Percentiles rank a stretch among this genome's conserved stretches.
Evolutionary conservation across 2,888 invertebrate species (phyloP).

Genomic region (Hemicrepidius hirtus): DNA sequence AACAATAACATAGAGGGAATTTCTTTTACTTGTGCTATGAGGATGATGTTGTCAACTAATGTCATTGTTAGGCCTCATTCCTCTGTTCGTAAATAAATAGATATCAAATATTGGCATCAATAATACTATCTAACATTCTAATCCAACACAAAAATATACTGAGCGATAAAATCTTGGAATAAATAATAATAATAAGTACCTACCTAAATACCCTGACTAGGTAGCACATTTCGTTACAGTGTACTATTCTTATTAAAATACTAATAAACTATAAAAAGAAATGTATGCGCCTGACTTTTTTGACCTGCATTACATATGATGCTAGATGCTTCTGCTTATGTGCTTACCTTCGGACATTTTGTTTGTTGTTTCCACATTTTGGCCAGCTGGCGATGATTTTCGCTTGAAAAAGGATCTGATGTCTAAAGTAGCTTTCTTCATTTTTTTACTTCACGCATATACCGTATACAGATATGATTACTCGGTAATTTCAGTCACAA

Average conservation of each 20-base stretch:
- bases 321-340: neutral
- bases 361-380: constrained; percentile 13
- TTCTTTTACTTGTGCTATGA: constrained; percentile 1
- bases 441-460: constrained; percentile 4
- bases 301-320: constrained; percentile 11
- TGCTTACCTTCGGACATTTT: constrained; percentile 12
- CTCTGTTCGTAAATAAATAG: neutral
- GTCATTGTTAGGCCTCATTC: neutral
- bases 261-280: constrained; percentile 1
- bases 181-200: neutral
- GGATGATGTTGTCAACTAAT: neutral
- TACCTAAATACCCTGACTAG: constrained; percentile 1
- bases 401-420: constrained; percentile 9
- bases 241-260: neutral
- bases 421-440: constrained; percentile 7
- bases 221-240: neutral
- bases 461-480: too few species aligned
- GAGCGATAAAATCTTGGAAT: neutral
- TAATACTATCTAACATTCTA: constrained; percentile 1
- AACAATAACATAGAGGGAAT: neutral
- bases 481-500: neutral
- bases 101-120: constrained; percentile 1
- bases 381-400: constrained; percentile 12
- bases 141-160: neutral
- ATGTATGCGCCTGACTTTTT: neutral